Evolutionary conservation across 1,140 invertebrate genomes (phyloP).

Genomic region (Solenopsis invicta): DNA sequence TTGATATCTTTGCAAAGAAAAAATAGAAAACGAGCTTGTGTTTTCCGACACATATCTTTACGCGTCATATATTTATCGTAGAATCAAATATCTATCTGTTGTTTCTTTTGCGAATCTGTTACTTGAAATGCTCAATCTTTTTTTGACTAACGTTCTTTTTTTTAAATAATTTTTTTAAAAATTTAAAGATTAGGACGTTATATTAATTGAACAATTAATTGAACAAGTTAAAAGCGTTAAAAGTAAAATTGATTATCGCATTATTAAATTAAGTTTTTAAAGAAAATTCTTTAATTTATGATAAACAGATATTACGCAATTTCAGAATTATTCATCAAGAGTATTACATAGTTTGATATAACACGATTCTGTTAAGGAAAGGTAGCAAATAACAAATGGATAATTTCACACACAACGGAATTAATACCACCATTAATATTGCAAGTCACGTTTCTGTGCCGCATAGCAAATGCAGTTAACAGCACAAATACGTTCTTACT

Average conservation of each 20-base stretch:
- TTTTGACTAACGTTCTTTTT: not conserved
- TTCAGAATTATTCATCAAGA: not conserved
- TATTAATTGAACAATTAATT: not conserved
- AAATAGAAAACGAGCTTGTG: not conserved
- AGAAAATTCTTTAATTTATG: not conserved
- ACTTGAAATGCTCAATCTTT: not conserved
- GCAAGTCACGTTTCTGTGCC: slow-evolving; percentile 47
- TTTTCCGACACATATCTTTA: not conserved
- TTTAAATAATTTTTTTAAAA: not conserved
- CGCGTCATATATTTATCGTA: not conserved
- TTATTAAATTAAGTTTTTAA: slow-evolving; percentile 10
- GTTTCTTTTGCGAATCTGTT: not conserved
- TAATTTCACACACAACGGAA: slow-evolving; percentile 9
- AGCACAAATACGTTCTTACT: slow-evolving; percentile 26
- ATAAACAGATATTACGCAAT: slow-evolving; percentile 3
- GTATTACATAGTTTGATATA: not conserved
- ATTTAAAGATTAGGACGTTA: not conserved
- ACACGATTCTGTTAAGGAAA: not conserved
- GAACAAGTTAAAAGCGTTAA: not conserved
- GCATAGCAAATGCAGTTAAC: slow-evolving; percentile 34
- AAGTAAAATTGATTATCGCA: not conserved
- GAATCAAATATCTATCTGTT: not conserved
- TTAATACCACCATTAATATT: slow-evolving; percentile 39
- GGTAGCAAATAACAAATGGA: slow-evolving; percentile 12
- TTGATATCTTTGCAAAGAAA: not conserved